Evolutionary conservation across 2,113 vertebrate species (phyloP).

Genomic region (Balaenoptera acutorostrata): DNA sequence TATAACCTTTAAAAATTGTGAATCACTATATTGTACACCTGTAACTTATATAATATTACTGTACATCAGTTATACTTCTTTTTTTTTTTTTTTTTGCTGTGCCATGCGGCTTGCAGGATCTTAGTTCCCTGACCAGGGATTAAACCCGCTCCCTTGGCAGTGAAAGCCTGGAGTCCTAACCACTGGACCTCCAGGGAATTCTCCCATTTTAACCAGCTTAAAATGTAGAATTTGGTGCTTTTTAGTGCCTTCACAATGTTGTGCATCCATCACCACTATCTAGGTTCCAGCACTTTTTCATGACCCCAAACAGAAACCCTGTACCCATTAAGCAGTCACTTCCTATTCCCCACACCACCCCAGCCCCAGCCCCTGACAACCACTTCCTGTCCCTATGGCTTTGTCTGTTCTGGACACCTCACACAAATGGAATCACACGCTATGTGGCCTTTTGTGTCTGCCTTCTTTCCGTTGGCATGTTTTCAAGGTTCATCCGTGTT

Average conservation of each 20-base stretch:
- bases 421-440: neutral
- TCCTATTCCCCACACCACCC: neutral
- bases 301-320: neutral
- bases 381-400: neutral
- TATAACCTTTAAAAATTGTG: fast-evolving
- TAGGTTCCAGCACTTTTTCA: neutral
- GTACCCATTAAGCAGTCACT: neutral
- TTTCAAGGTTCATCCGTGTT: neutral
- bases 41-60: no score
- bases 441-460: neutral
- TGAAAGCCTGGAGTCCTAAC: neutral
- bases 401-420: neutral
- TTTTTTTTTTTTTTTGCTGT: no score
- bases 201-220: neutral
- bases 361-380: neutral
- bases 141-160: neutral
- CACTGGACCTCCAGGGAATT: neutral
- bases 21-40: no score
- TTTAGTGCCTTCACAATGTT: neutral
- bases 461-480: neutral
- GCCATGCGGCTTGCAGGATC: neutral
- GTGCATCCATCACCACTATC: neutral
- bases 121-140: neutral
- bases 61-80: no score
- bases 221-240: neutral